Evolutionary conservation across 2,888 invertebrate species (phyloP).

Genomic region (Romanomermis culicivorax): DNA sequence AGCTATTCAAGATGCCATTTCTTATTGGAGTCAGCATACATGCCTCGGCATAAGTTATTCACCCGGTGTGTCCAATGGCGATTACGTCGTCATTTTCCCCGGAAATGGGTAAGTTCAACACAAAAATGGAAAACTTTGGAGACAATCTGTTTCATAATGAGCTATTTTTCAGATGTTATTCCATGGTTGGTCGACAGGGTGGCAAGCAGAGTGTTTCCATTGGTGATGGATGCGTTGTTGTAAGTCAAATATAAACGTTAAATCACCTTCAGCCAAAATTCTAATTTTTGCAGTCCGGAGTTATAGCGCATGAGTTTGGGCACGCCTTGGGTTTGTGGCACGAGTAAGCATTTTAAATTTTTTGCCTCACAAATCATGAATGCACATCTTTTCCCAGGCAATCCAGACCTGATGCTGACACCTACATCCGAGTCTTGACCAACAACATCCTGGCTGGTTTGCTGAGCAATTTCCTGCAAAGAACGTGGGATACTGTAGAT

Average conservation of each 20-base stretch:
- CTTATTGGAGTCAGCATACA: conserved; percentile 23
- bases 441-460: conserved; percentile 22
- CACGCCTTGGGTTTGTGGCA: conserved; percentile 25
- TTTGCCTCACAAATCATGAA: too few relatives aligned
- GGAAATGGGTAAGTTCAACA: conserved; percentile 23
- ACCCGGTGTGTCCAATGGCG: conserved; percentile 15
- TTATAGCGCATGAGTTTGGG: conserved; percentile 23
- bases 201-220: conserved; percentile 27
- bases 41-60: conserved; percentile 21
- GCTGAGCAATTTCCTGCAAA: conserved; percentile 22
- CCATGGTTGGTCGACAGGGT: conserved; percentile 26
- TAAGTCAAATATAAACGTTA: too few relatives aligned
- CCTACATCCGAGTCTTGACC: conserved; percentile 15
- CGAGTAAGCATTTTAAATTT: too few relatives aligned
- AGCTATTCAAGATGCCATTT: conserved; percentile 19
- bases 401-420: conserved; percentile 19
- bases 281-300: conserved; percentile 22
- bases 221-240: conserved; percentile 12
- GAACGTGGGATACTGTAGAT: conserved; percentile 15
- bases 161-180: conserved; percentile 22
- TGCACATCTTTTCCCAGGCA: too few relatives aligned
- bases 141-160: not conserved
- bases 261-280: too few relatives aligned
- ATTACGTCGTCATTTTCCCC: conserved; percentile 24
- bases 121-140: not conserved